These are phyloP conservation scores for Thereuonema tuberculata DNA, from an alignment of 1,140 invertebrate genomes.

Conservation along the genomic window DNA sequence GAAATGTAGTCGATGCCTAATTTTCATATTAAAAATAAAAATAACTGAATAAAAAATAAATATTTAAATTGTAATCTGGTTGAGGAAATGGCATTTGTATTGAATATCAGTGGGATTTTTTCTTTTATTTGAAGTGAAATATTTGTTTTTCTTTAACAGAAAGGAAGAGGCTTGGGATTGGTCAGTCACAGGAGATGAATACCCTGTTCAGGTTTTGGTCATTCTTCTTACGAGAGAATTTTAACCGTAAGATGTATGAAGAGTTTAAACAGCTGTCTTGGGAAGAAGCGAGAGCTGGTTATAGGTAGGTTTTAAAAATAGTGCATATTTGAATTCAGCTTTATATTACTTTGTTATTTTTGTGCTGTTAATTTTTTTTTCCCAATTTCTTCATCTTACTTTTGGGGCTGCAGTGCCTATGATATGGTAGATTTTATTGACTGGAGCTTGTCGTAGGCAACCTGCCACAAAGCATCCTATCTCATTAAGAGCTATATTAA, in stretches of 20 bases:
- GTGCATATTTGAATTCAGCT: too few relatives aligned
- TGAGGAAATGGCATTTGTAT: background rate
- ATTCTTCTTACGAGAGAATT: slow-evolving; percentile 96
- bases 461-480: too few relatives aligned
- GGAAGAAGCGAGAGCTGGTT: slow-evolving; percentile 81
- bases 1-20: background rate
- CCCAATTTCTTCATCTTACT: too few relatives aligned
- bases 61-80: background rate
- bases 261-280: slow-evolving; percentile 81
- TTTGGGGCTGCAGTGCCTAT: too few relatives aligned
- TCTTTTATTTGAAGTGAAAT: slow-evolving; percentile 7
- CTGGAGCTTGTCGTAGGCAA: too few relatives aligned
- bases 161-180: slow-evolving; percentile 77
- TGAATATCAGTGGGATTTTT: background rate
- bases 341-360: slow-evolving; percentile 1
- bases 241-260: slow-evolving; percentile 95
- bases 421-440: too few relatives aligned
- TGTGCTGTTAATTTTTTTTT: slow-evolving; percentile 1
- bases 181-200: slow-evolving; percentile 93
- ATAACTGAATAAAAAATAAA: background rate
- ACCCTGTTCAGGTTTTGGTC: slow-evolving; percentile 98
- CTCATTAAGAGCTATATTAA: too few relatives aligned
- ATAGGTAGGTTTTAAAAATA: too few relatives aligned
- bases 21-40: background rate
- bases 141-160: slow-evolving; percentile 41